Evolutionary conservation across 2,888 invertebrate species (phyloP).

Genomic region (Acronicta aceris): DNA sequence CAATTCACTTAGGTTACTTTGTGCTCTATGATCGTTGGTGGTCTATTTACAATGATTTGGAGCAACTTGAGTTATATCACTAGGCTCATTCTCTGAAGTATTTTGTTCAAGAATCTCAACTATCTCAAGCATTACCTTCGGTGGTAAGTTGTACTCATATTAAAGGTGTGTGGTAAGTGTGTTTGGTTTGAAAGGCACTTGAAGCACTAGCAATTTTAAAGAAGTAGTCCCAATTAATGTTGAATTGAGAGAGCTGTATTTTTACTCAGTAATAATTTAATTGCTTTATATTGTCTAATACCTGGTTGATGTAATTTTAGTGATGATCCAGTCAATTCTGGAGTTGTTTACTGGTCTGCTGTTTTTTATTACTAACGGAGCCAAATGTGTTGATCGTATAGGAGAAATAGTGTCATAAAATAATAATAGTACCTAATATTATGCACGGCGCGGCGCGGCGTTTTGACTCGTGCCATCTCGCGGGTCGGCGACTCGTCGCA

Average conservation of each 20-base stretch:
- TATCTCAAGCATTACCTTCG: neutral
- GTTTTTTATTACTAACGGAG: conserved; percentile 43
- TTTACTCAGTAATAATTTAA: neutral
- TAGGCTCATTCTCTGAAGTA: neutral
- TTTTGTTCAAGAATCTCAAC: too few species aligned
- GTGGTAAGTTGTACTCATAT: neutral
- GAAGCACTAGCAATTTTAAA: neutral
- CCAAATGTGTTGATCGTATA: conserved; percentile 50
- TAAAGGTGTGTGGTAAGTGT: too few species aligned
- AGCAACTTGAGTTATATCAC: neutral
- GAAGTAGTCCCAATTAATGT: too few species aligned
- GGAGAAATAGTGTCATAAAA: conserved; percentile 54
- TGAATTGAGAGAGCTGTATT: neutral
- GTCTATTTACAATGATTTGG: conserved; percentile 53
- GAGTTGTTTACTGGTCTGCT: conserved; percentile 42
- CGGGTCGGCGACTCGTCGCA: conserved; percentile 82
- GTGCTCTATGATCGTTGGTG: conserved; percentile 62
- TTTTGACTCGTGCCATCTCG: conserved; percentile 85
- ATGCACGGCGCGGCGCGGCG: conserved; percentile 55
- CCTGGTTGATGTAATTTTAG: conserved; percentile 16
- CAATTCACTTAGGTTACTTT: conserved; percentile 55
- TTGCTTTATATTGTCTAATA: neutral
- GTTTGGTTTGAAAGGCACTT: neutral
- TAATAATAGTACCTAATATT: conserved; percentile 56
- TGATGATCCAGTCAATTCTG: conserved; percentile 19